Conservation (phyloP, 2,113 vertebrate species). For the Trachemys scripta region DNA sequence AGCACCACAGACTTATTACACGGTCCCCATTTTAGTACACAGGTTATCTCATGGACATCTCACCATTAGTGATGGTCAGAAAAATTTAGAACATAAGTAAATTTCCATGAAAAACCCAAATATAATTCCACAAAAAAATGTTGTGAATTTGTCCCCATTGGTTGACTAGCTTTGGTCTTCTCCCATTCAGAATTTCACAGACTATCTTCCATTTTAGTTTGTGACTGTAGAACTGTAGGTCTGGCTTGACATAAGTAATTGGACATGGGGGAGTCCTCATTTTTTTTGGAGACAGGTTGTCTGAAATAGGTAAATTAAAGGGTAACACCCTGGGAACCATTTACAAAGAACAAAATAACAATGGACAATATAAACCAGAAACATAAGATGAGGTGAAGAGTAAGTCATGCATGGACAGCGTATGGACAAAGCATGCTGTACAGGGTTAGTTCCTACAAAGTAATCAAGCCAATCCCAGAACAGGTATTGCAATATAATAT, state of each 20-base stretch:
- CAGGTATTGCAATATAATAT: not conserved
- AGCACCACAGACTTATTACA: not conserved
- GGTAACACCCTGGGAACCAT: not conserved
- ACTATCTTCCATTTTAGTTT: not conserved
- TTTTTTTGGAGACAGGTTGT: not conserved
- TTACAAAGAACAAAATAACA: not conserved
- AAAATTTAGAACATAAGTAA: rapidly evolving
- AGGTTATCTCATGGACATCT: not conserved
- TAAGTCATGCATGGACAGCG: not conserved
- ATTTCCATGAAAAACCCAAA: not conserved
- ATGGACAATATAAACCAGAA: not conserved
- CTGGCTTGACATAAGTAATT: not conserved
- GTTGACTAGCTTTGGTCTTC: not conserved
- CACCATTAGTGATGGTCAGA: not conserved
- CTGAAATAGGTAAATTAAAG: not conserved
- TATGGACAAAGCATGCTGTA: not conserved
- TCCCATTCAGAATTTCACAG: not conserved
- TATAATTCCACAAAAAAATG: not conserved
- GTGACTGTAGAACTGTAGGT: not conserved
- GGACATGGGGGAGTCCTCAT: not conserved
- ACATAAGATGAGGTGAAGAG: not conserved
- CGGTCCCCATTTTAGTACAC: not conserved
- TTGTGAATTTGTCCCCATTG: not conserved
- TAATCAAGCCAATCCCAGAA: not conserved
- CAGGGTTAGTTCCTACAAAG: not conserved